These are phyloP conservation scores for Apocheima hispidaria DNA, from an alignment of 2,888 invertebrate genomes.

Conservation along the genomic window DNA sequence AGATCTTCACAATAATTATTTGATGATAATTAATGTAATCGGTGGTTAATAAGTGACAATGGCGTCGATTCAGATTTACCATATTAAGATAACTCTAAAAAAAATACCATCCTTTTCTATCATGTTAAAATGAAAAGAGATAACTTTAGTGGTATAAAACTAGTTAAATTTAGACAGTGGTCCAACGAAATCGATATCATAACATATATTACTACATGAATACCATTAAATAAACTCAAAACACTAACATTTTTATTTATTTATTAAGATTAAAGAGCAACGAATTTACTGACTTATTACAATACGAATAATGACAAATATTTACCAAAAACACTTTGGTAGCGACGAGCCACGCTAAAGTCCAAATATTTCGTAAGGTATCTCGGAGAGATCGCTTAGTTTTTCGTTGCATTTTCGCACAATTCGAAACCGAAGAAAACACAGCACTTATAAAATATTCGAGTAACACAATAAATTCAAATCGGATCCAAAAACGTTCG, in stretches of 20 bases:
- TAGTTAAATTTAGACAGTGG: too few relatives aligned
- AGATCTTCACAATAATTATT: not conserved
- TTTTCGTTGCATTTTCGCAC: slow-evolving; percentile 35
- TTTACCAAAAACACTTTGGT: slow-evolving; percentile 79
- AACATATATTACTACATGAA: too few relatives aligned
- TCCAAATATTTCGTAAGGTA: slow-evolving; percentile 63
- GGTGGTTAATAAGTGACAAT: not conserved
- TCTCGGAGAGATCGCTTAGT: slow-evolving; percentile 31
- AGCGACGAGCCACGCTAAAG: slow-evolving; percentile 75
- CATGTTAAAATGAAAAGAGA: too few relatives aligned
- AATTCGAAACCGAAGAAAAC: slow-evolving; percentile 26
- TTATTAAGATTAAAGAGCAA: too few relatives aligned
- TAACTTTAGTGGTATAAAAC: too few relatives aligned
- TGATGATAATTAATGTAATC: not conserved
- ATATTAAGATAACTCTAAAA: too few relatives aligned
- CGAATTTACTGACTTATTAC: not conserved
- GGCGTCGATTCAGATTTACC: too few relatives aligned
- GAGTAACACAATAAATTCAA: not conserved
- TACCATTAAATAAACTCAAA: too few relatives aligned
- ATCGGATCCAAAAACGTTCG: not conserved
- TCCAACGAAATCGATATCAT: too few relatives aligned
- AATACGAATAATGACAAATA: not conserved
- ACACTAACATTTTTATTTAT: too few relatives aligned
- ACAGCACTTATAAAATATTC: slow-evolving; percentile 6
- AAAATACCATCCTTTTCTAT: too few relatives aligned